A percentile compares a stretch with the other conserved stretches of the same genome.
Evolutionary conservation across 2,888 invertebrate genomes (phyloP).

Genomic region (Norana najaformis): DNA sequence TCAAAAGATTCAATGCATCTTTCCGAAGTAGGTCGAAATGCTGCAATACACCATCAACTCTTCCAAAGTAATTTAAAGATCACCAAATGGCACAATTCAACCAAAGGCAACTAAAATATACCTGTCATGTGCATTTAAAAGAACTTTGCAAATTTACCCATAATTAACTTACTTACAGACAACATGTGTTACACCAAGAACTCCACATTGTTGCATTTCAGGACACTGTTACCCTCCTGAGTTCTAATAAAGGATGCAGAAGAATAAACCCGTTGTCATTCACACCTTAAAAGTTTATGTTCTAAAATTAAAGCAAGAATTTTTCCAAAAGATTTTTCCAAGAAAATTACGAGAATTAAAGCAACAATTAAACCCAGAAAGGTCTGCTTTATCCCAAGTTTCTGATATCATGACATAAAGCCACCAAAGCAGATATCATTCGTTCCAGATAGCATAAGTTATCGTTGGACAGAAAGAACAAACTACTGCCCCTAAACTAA

Average conservation of each 20-base stretch:
- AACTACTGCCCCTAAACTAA: not conserved
- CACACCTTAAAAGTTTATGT: too few species aligned
- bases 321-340: not conserved
- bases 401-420: not conserved
- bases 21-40: slow-evolving; percentile 22
- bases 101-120: not conserved
- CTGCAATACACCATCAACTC: slow-evolving; percentile 20
- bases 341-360: not conserved
- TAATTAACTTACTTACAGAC: not conserved
- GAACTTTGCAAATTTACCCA: too few species aligned
- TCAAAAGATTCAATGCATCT: slow-evolving; percentile 37
- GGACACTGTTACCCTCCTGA: not conserved
- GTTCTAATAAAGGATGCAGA: not conserved
- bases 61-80: not conserved
- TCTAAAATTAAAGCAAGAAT: not conserved
- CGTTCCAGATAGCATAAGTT: not conserved
- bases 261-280: not conserved
- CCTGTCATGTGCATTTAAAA: too few species aligned
- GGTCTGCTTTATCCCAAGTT: not conserved
- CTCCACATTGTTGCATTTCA: not conserved
- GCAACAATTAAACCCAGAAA: not conserved
- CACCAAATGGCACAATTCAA: not conserved
- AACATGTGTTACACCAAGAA: not conserved
- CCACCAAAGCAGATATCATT: not conserved
- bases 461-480: not conserved